Evolutionary conservation across 2,888 invertebrate species (phyloP).

Genomic region (Tenthredo amoena): DNA sequence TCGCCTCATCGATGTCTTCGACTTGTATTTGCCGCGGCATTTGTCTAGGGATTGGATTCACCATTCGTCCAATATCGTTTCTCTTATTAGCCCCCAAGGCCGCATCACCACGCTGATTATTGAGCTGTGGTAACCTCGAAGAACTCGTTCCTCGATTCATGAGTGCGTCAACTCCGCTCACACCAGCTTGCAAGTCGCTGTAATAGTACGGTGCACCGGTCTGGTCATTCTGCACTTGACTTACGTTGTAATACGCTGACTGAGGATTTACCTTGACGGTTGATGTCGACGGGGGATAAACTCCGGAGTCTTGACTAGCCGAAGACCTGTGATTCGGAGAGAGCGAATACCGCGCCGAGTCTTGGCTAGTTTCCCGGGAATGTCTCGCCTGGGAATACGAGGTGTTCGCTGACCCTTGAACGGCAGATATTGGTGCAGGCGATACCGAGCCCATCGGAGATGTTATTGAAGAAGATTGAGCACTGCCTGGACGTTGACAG

Average conservation of each 20-base stretch:
- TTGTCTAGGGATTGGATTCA: slow-evolving; percentile 82
- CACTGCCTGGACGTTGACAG: slow-evolving; percentile 66
- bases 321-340: slow-evolving; percentile 68
- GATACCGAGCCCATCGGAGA: slow-evolving; percentile 58
- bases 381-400: slow-evolving; percentile 59
- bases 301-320: slow-evolving; percentile 66
- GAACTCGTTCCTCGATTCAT: slow-evolving; percentile 56
- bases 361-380: slow-evolving; percentile 69
- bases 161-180: slow-evolving; percentile 60
- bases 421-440: neutral
- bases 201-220: slow-evolving; percentile 91
- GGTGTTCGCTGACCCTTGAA: slow-evolving; percentile 10
- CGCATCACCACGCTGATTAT: slow-evolving; percentile 87
- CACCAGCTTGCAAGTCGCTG: slow-evolving; percentile 83
- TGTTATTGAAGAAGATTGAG: slow-evolving; percentile 61
- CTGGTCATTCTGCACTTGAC: slow-evolving; percentile 79
- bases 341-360: slow-evolving; percentile 65
- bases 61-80: slow-evolving; percentile 85
- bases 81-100: slow-evolving; percentile 76
- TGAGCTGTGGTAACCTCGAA: slow-evolving; percentile 79
- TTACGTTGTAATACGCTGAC: slow-evolving; percentile 60
- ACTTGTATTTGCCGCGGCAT: slow-evolving; percentile 71
- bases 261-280: slow-evolving; percentile 59
- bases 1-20: slow-evolving; percentile 73
- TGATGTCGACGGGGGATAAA: slow-evolving; percentile 59